These are phyloP conservation scores for Psettodes erumei DNA, from an alignment of 2,113 vertebrate genomes.

Conservation along the genomic window DNA sequence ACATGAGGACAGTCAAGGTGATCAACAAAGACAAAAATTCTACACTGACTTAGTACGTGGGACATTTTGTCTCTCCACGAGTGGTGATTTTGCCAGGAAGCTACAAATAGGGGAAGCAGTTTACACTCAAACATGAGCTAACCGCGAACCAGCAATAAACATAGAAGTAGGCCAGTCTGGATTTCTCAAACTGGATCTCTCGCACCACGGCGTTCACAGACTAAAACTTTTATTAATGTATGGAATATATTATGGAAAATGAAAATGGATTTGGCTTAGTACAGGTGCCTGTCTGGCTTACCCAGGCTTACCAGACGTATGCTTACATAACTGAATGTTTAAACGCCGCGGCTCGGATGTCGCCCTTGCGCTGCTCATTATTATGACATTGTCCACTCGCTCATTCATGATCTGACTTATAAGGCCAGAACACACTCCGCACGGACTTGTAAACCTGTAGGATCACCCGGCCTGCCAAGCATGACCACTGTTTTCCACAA, in stretches of 20 bases:
- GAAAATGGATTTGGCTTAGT: slow-evolving; percentile 32
- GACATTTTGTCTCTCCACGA: background rate
- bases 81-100: slow-evolving; percentile 11
- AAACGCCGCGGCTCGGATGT: slow-evolving; percentile 53
- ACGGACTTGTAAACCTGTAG: slow-evolving; percentile 56
- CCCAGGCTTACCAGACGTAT: slow-evolving; percentile 30
- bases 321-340: slow-evolving; percentile 44
- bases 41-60: background rate
- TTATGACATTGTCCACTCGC: slow-evolving; percentile 65
- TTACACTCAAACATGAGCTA: slow-evolving; percentile 56
- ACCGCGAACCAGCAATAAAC: slow-evolving; percentile 29
- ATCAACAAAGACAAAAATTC: background rate
- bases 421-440: slow-evolving; percentile 71
- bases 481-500: slow-evolving; percentile 81
- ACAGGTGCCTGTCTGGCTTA: slow-evolving; percentile 52
- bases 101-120: slow-evolving; percentile 49
- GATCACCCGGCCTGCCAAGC: slow-evolving; percentile 58
- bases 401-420: slow-evolving; percentile 78
- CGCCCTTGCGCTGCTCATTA: slow-evolving; percentile 45
- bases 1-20: background rate
- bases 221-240: background rate
- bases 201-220: background rate
- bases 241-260: slow-evolving; percentile 30
- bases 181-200: background rate
- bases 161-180: background rate